phyloP scores from a whole-genome alignment of 1,140 invertebrate genomes.

The Drosophila lacteicornis region DNA sequence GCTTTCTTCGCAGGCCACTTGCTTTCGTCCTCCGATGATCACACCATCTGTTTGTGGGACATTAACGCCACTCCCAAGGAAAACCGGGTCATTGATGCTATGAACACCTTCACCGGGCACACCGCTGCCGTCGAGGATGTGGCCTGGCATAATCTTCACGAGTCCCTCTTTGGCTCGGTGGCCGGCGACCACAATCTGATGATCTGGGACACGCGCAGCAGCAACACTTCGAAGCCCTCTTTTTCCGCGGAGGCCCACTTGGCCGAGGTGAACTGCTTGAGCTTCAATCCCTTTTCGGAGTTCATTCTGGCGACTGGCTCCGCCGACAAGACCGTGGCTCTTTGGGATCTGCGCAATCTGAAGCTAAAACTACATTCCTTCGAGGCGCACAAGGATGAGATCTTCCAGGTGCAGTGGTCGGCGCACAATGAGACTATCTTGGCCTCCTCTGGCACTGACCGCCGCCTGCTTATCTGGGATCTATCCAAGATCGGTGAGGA shows the following conservation, averaged over 20 bases:
- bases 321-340: constrained; percentile 96
- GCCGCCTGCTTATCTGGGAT: constrained; percentile 99
- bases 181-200: constrained; percentile 99
- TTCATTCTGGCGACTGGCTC: constrained; percentile 99
- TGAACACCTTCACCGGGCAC: constrained; percentile 99
- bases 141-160: constrained; percentile 99
- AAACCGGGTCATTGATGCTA: constrained; percentile 97
- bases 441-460: constrained; percentile 99
- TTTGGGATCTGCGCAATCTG: constrained; percentile 99
- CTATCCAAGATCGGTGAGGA: constrained; percentile 99
- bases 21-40: constrained; percentile 98
- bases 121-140: constrained; percentile 99
- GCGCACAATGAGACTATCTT: constrained; percentile 99
- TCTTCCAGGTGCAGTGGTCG: constrained; percentile 99
- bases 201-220: constrained; percentile 99
- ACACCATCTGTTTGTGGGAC: constrained; percentile 99
- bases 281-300: constrained; percentile 99
- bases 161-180: constrained; percentile 99
- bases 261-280: constrained; percentile 99
- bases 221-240: constrained; percentile 98
- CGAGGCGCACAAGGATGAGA: constrained; percentile 99
- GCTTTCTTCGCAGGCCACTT: constrained; percentile 88
- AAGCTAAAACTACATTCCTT: constrained; percentile 99
- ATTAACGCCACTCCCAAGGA: constrained; percentile 98
- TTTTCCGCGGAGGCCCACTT: constrained; percentile 99